phyloP scores from a whole-genome alignment of 2,888 invertebrate species.

The Andrena hattorfiana region DNA sequence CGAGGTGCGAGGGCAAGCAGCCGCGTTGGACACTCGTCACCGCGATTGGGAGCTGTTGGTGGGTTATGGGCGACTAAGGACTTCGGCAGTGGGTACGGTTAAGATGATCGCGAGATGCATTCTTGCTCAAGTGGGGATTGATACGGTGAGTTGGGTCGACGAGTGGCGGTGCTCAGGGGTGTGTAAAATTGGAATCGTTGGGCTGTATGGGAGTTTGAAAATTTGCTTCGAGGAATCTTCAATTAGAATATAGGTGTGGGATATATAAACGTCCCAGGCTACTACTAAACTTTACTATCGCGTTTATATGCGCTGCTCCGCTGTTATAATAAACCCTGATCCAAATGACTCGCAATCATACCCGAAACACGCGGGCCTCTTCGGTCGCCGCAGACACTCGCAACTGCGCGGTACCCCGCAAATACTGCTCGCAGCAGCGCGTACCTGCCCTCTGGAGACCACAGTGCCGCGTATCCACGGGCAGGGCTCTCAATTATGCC shows the following conservation, averaged over 20 bases:
- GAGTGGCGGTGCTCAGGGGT: no score
- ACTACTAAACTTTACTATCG: no score
- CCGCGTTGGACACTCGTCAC: background rate
- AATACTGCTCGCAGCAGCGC: background rate
- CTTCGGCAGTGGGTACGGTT: background rate
- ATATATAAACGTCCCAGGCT: no score
- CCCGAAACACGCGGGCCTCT: no score
- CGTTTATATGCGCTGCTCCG: no score
- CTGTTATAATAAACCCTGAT: no score
- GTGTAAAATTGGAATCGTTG: no score
- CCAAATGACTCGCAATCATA: no score
- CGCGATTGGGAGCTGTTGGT: background rate
- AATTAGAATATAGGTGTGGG: no score
- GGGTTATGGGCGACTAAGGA: background rate
- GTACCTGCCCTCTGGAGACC: conserved; percentile 13
- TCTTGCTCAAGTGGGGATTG: background rate
- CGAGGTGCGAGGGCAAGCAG: background rate
- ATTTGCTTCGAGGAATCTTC: no score
- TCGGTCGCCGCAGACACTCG: no score
- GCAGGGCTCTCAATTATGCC: conserved; percentile 39
- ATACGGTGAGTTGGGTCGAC: background rate
- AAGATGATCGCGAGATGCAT: background rate
- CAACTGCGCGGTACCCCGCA: background rate
- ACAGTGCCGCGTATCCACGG: background rate
- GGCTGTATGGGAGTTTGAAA: no score